A percentile compares a stretch with the other conserved stretches of the same genome.
Conservation (phyloP, 2,888 invertebrate species). For the Cotesia congregata region DNA sequence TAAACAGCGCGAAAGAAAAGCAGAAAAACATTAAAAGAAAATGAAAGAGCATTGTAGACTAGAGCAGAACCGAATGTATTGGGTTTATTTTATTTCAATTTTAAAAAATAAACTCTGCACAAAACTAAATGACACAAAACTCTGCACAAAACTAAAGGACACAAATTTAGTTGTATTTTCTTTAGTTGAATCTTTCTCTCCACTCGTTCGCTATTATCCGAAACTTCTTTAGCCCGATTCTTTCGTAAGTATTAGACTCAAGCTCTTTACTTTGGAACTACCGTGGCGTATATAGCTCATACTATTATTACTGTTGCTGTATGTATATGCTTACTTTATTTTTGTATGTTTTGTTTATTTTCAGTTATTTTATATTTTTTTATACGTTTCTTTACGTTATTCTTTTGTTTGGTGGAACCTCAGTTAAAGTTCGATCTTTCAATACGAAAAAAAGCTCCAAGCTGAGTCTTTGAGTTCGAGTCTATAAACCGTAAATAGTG, state of each 20-base stretch:
- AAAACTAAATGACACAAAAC: constrained; percentile 13
- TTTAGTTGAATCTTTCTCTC: background rate
- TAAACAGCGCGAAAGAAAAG: background rate
- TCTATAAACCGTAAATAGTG: constrained; percentile 44
- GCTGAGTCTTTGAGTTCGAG: constrained; percentile 21
- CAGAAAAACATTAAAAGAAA: background rate
- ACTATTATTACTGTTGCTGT: background rate
- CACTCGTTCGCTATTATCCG: background rate
- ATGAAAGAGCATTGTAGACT: background rate
- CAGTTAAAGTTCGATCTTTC: constrained; percentile 45
- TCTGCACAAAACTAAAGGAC: background rate
- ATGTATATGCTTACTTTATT: background rate
- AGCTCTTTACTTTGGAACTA: constrained; percentile 7
- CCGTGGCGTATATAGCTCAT: background rate
- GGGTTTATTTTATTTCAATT: background rate
- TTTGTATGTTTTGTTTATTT: background rate
- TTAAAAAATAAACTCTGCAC: background rate
- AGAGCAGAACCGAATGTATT: background rate
- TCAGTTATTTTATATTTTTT: background rate
- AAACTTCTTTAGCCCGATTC: background rate
- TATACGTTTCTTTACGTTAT: background rate
- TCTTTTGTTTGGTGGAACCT: constrained; percentile 24
- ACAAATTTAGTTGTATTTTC: constrained; percentile 21
- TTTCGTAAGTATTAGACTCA: background rate
- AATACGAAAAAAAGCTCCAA: constrained; percentile 31